Evolutionary conservation across 1,140 invertebrate species (phyloP).

Genomic region (Lethocerus indicus): DNA sequence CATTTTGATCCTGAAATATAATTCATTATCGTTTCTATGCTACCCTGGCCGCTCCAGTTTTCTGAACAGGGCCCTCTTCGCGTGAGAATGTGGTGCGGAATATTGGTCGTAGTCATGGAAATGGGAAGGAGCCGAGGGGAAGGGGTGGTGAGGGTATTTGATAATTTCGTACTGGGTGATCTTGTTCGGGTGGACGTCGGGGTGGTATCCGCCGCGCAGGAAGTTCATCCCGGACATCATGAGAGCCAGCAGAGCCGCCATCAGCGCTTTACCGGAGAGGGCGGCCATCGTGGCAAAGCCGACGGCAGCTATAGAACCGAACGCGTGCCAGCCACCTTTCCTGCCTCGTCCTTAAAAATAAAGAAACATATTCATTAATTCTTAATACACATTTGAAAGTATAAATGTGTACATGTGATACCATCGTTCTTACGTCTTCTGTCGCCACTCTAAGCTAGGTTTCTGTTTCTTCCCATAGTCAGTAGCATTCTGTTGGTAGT

Average conservation of each 20-base stretch:
- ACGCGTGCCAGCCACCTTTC: conserved; percentile 30
- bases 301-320: conserved; percentile 46
- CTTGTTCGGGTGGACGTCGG: conserved; percentile 40
- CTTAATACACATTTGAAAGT: not conserved
- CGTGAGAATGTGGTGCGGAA: conserved; percentile 13
- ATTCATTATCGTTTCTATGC: too few species aligned
- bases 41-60: too few species aligned
- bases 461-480: too few species aligned
- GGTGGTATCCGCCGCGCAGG: conserved; percentile 46
- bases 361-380: not conserved
- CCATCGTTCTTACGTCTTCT: not conserved
- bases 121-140: conserved; percentile 15
- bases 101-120: conserved; percentile 45
- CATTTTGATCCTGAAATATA: too few species aligned
- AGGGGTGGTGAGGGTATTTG: conserved; percentile 41
- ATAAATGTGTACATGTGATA: not conserved
- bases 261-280: conserved; percentile 61
- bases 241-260: conserved; percentile 62
- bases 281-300: conserved; percentile 54
- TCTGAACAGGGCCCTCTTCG: conserved; percentile 1
- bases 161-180: conserved; percentile 49
- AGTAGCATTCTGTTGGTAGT: too few species aligned
- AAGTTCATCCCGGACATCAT: conserved; percentile 58
- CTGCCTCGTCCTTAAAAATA: conserved; percentile 15
- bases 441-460: too few species aligned